Base-by-base conservation (phyloP, 2,888 invertebrate species). In the Argyresthia goedartella region DNA sequence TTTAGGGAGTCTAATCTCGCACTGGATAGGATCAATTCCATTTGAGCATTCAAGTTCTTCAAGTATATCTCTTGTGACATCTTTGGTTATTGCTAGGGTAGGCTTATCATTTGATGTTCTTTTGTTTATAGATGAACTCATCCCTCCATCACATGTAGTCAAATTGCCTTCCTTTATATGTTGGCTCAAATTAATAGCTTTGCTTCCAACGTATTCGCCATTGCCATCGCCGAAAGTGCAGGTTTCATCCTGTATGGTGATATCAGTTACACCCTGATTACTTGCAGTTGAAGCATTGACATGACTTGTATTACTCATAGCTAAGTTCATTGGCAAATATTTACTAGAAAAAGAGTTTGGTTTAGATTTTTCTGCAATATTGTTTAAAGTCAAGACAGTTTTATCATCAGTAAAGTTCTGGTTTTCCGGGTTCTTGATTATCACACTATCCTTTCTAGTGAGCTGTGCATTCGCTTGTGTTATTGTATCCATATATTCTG, bases 341-440 rank as follows among this genome's bases (percentile, higher is more conserved):
- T 47, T 8, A 47, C 9, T 33, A 39, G 3, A 6, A 3, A 39
- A 39, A 39, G 39, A 39, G 9, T 8, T 39, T 39, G 3, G 39
- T 39, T 39, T 39, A n/a, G 39, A 6, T 6, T 39, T 39, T 39
- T 48, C 48, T 14, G 36, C 48, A n/a, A 48, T 14, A 48, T 35
- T 36, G 14, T 9, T 15, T 39, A 39, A 3, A 6, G 39, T 39
- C 8, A 25, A 25, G 25, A 11, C 39, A 39, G 4, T 39, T 39
- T 39, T 39, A 6, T 39, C 39, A 39, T 44, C 15, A 1, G 13
- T 6, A 44, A 15, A 15, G 7, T 45, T 52, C n/a, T 33, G 33
- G 58, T 76, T 84, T 55, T 86, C 86, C 10, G 85, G 85, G 67
- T 85, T 86, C 71, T 85, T 82, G 55, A 85, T 85, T 36, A 86